Percentiles rank a stretch among this genome's conserved stretches.
phyloP scores from a whole-genome alignment of 2,113 vertebrate genomes.

The Nibea albiflora region DNA sequence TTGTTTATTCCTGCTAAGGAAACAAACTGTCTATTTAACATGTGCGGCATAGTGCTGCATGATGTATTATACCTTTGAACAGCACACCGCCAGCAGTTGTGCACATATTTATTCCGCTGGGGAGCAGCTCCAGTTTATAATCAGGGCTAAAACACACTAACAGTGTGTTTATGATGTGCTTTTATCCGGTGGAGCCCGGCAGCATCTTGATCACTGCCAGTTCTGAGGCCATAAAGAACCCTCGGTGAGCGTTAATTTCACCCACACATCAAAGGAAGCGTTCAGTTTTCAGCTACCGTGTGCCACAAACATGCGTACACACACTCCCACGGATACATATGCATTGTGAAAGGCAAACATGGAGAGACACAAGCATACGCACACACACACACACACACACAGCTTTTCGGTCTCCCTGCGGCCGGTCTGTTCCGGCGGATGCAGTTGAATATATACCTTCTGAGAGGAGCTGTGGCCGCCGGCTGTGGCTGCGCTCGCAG shows the following conservation, averaged over 20 bases:
- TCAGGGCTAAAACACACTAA: constrained; percentile 25
- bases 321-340: background rate
- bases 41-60: background rate
- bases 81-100: background rate
- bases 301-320: background rate
- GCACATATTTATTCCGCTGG: constrained; percentile 27
- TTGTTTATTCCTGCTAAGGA: constrained; percentile 7
- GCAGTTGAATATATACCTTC: constrained; percentile 43
- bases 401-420: background rate
- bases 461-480: constrained; percentile 36
- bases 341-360: constrained; percentile 8
- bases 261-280: constrained; percentile 24
- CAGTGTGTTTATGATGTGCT: constrained; percentile 26
- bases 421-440: constrained; percentile 4
- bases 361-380: background rate
- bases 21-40: background rate
- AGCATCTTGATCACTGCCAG: constrained; percentile 29
- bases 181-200: constrained; percentile 24
- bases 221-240: constrained; percentile 29
- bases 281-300: background rate
- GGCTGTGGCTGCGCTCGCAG: constrained; percentile 8
- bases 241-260: constrained; percentile 16
- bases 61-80: constrained; percentile 11
- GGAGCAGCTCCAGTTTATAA: constrained; percentile 39
- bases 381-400: background rate